These are phyloP conservation scores for Caligus rogercresseyi DNA, from an alignment of 1,140 invertebrate species.

Conservation along the genomic window DNA sequence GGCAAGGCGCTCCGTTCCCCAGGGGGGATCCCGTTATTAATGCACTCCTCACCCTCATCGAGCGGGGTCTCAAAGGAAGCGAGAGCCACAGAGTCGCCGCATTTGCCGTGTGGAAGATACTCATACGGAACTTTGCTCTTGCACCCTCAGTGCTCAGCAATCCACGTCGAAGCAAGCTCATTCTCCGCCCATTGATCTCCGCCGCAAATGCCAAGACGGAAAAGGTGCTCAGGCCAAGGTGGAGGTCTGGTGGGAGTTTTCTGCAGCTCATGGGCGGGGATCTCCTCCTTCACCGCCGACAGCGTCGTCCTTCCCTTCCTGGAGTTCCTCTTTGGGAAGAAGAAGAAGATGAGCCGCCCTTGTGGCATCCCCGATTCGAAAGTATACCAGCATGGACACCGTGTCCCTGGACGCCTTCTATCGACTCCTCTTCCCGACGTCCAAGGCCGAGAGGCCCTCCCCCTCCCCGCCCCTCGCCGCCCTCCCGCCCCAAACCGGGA, in stretches of 20 bases:
- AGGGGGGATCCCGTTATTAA: constrained; percentile 6
- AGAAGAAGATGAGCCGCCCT: background rate
- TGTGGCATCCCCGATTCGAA: background rate
- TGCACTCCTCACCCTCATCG: background rate
- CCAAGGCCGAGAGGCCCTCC: background rate
- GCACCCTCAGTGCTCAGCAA: background rate
- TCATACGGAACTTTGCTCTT: constrained; percentile 8
- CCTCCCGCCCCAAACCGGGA: background rate
- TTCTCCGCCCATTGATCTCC: constrained; percentile 1
- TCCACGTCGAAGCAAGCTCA: background rate
- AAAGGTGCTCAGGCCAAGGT: background rate
- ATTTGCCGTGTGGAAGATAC: background rate
- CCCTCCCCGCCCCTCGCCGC: too few relatives aligned
- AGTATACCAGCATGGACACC: background rate
- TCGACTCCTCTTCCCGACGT: background rate
- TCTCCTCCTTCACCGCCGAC: background rate
- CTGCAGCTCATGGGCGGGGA: background rate
- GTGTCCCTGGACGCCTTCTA: background rate
- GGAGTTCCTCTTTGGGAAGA: background rate
- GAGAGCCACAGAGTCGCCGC: background rate
- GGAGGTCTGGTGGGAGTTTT: background rate
- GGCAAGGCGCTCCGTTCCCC: too few relatives aligned
- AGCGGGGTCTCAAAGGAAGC: background rate
- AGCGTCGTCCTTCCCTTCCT: background rate
- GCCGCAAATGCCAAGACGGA: background rate